Evolutionary conservation across 2,888 invertebrate genomes (phyloP), one percentile per base, ranked within the genome.

Genomic region (Spilarctia lutea): DNA sequence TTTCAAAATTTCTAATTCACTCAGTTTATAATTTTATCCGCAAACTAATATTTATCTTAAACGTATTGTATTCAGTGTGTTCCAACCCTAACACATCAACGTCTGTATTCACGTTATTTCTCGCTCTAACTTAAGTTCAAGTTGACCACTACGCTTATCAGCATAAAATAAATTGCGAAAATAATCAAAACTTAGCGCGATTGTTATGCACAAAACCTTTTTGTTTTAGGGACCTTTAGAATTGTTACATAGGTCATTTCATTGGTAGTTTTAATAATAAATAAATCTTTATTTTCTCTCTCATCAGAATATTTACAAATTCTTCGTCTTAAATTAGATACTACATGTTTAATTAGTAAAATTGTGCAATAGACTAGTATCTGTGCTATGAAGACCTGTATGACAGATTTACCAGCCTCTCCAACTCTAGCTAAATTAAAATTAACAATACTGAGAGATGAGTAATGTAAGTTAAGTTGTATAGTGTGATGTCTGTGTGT

Each of bases 141-240:
- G 89, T 91, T 90, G 88, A 88, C 84, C 83, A 85, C 85, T 77
- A 79, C 77, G 73, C 77, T 81, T 91, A 92, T 92, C 92, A 73
- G 24, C 7, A 73, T 78, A 78, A 89, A 89, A 91, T 92, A 92
- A 92, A 91, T 90, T 89, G 91, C 81, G 80, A 82, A 84, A 80
- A 79, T 86, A 85, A 84, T 84, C 83, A 77, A 84, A 84, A 76
- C 83, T 81, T 78, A 76, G 74, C 69, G 70, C 66, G 74, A 84
- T 80, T 80, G 84, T 80, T 76, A 66, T 67, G 66, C 56, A 33
- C 74, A 65, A 69, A 66, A 27, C 48, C 8, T 18, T 68, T 68
- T 68, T 68, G 48, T 48, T 48, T 30, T 13, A 20, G 33, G 45
- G 16, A 18, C 42, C 30, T 24, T 20, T 13, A 11, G 20, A 33